These are phyloP conservation scores for Hyperoplus lanceolatus DNA, from an alignment of 2,797 vertebrate species.

Conservation along the genomic window DNA sequence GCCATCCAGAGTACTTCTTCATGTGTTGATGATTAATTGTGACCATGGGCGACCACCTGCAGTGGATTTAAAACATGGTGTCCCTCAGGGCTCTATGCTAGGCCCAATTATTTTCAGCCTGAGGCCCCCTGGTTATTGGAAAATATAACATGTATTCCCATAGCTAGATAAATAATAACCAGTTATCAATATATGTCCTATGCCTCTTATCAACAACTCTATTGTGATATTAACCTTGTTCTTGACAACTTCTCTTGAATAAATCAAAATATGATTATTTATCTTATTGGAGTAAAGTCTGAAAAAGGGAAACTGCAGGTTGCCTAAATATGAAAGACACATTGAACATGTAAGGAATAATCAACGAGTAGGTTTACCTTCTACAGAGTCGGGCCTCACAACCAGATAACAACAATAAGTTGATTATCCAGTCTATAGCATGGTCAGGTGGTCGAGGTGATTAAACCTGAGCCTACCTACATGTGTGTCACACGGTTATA, in stretches of 20 bases:
- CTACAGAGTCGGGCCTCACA: no score
- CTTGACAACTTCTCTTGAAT: neutral
- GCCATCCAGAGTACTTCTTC: neutral
- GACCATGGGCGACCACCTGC: neutral
- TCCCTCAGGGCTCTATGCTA: conserved; percentile 13
- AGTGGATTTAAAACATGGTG: neutral
- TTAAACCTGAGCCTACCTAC: no score
- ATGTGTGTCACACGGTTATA: no score
- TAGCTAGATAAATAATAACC: neutral
- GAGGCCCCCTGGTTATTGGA: neutral
- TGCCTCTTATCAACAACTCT: neutral
- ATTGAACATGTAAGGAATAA: neutral
- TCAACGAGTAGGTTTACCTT: no score
- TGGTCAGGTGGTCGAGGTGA: no score
- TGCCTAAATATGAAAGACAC: neutral
- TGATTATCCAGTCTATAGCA: no score
- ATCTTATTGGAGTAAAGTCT: neutral
- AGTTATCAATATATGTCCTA: neutral
- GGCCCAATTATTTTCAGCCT: neutral
- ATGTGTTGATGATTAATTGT: neutral
- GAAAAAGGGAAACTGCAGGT: neutral
- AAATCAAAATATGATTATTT: neutral
- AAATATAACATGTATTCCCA: neutral
- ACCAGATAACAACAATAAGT: no score
- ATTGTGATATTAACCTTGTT: neutral